Evolutionary conservation across 2,113 vertebrate species (phyloP), one percentile per base, ranked within the genome.

Genomic region (Pangasianodon hypophthalmus): DNA sequence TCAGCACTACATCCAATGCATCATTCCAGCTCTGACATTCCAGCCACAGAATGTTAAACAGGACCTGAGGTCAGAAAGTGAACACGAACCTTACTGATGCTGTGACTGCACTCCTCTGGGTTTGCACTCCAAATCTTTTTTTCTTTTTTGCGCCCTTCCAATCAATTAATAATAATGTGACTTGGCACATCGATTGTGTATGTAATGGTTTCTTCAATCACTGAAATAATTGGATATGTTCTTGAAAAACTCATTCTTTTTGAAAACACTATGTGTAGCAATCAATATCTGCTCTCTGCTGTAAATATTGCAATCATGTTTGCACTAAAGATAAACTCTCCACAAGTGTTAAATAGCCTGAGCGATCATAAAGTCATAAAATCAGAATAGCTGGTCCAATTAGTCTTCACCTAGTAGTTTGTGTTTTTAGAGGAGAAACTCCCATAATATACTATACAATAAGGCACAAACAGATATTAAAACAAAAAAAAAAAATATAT

Each of bases 201-300:
- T 58, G 81, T 83, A 41, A 82, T 82, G 50, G 50, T 56, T 56
- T 82, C 80, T 82, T 82, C 16, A 56, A 82, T 82, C 16, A 56
- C 81, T 37, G 21, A 41, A 58, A 58, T 56, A 83, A 83, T 41
- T 56, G 52, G 52, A 58, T 41, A 58, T 58, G 8, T 4, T 58
- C 81, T 58, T 37, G 18, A 58, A 58, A 83, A 58, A 41, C 1
- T 2, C 6, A 54, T 81, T 54, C 2, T 32, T 81, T 81, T 81
- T 0, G 16, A 37, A 41, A 41, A 58, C 16, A 58, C n/a, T 19
- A 19, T 56, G n/a, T 37, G n/a, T 10, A 56, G 26, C 10, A 1
- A 58, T 83, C 52, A 41, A 56, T 83, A n/a, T 60, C 54, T 84
- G 54, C 9, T 26, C 19, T 41, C 52, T 13, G 56, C 54, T 26